Percentiles rank a stretch among this genome's conserved stretches.
Conservation (phyloP, 1,140 invertebrate genomes). For the Babylonia areolata region DNA sequence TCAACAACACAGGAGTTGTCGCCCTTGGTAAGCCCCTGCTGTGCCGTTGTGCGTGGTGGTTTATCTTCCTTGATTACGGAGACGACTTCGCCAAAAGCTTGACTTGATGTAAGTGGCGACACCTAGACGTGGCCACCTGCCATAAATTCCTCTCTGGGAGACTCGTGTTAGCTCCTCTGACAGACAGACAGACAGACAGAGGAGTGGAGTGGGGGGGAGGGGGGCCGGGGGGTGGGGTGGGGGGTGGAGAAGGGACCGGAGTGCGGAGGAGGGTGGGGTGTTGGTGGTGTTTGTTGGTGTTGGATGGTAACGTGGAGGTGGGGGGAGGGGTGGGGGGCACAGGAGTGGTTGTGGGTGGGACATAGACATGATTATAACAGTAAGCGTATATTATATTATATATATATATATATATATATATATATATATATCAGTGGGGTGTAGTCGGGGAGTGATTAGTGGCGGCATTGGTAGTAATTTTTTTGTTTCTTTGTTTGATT, state of each 20-base stretch:
- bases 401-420: no score
- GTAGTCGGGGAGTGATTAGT: no score
- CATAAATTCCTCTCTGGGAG: background rate
- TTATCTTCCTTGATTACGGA: background rate
- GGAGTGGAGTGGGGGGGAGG: background rate
- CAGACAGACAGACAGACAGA: background rate
- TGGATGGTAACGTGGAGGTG: background rate
- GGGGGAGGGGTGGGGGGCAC: background rate
- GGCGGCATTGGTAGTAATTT: no score
- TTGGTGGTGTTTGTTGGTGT: no score
- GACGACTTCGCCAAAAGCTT: background rate
- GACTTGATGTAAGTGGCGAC: slow-evolving; percentile 1
- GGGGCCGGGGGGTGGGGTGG: background rate
- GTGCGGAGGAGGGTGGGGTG: background rate
- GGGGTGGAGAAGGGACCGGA: background rate
- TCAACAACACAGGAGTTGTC: background rate
- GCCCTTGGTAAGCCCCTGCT: background rate
- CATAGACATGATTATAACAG: no score
- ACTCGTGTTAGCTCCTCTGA: background rate
- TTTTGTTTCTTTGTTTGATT: no score
- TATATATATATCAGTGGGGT: no score
- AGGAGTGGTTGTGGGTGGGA: no score
- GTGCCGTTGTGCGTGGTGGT: no score
- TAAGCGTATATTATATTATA: no score
- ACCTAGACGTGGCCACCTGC: background rate